Conservation (phyloP, 2,888 invertebrate species). For the Helicoverpa assulta region DNA sequence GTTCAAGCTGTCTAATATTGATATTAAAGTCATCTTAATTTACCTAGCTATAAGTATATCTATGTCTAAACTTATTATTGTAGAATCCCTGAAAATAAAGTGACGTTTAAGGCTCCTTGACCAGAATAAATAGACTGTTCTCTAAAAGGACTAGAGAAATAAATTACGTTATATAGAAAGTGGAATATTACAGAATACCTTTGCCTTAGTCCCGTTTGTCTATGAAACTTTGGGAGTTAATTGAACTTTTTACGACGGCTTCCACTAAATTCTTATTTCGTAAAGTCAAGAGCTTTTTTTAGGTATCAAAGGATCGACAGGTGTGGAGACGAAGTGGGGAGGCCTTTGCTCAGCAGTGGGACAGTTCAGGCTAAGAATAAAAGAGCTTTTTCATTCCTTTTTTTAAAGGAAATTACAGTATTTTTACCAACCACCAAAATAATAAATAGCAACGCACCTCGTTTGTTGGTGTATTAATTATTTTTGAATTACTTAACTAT, state of each 20-base stretch:
- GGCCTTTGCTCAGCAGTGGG: too few relatives aligned
- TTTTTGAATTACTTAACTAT: too few relatives aligned
- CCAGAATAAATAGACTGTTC: conserved; percentile 48
- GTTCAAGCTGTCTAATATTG: conserved; percentile 23
- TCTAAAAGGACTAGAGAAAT: conserved; percentile 36
- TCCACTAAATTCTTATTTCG: neutral
- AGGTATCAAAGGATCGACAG: too few relatives aligned
- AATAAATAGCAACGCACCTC: too few relatives aligned
- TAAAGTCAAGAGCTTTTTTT: neutral
- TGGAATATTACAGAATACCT: conserved; percentile 36
- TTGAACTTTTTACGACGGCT: conserved; percentile 1
- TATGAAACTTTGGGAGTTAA: conserved; percentile 35
- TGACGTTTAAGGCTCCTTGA: conserved; percentile 24
- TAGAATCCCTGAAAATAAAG: conserved; percentile 45
- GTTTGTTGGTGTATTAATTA: too few relatives aligned
- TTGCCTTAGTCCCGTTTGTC: conserved; percentile 30
- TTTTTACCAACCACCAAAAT: neutral
- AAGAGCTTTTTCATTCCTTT: neutral
- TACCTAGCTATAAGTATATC: conserved; percentile 10
- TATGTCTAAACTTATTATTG: conserved; percentile 17
- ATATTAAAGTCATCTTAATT: conserved; percentile 37
- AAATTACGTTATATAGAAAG: conserved; percentile 54
- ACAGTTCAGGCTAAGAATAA: too few relatives aligned
- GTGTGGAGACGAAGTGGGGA: too few relatives aligned
- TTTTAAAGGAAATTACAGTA: neutral